Conservation (phyloP, 2,797 vertebrate species). For the Liparis tanakae region DNA sequence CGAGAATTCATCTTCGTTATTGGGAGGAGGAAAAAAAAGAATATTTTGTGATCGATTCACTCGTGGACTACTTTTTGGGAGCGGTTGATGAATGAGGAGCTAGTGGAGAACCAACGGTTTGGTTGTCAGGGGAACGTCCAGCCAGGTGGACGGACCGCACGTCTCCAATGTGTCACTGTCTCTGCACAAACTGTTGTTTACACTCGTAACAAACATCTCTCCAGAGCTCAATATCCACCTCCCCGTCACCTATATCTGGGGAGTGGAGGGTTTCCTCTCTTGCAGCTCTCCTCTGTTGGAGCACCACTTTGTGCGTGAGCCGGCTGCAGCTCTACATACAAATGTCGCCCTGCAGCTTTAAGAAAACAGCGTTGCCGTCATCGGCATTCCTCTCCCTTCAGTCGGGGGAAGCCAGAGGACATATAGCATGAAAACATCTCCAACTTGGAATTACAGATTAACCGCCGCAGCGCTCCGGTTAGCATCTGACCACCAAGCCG, state of each 20-base stretch:
- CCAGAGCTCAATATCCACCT: not conserved
- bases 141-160: not conserved
- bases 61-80: not conserved
- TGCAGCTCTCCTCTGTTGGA: not conserved
- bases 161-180: not conserved
- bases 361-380: slow-evolving; percentile 55
- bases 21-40: not conserved
- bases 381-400: slow-evolving; percentile 55
- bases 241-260: slow-evolving; percentile 12
- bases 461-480: slow-evolving; percentile 41
- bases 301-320: slow-evolving; percentile 32
- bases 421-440: slow-evolving; percentile 54
- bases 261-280: slow-evolving; percentile 19
- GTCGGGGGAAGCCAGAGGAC: slow-evolving; percentile 45
- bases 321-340: slow-evolving; percentile 38
- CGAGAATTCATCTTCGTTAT: not conserved
- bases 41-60: not conserved
- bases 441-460: slow-evolving; percentile 42
- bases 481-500: slow-evolving; percentile 51
- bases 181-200: not conserved
- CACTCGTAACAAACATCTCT: slow-evolving; percentile 18
- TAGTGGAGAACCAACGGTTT: slow-evolving; percentile 2
- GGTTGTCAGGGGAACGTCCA: not conserved
- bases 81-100: not conserved
- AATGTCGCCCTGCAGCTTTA: slow-evolving; percentile 44